Evolutionary conservation across 2,888 invertebrate genomes (phyloP).

Genomic region (Drosophila tripunctata): DNA sequence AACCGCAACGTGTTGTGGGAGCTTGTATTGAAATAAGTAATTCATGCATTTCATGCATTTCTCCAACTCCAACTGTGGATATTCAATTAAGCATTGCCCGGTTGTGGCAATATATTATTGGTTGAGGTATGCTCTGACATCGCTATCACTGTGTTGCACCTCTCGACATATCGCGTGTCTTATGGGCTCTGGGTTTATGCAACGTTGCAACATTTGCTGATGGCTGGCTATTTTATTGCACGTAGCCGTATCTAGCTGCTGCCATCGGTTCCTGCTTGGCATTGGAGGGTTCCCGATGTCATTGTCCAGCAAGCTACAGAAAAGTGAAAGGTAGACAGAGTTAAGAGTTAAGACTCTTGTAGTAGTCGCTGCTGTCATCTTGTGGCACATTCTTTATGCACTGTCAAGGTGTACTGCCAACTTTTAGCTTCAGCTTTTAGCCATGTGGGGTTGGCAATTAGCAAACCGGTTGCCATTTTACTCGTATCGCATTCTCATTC

Average conservation of each 20-base stretch:
- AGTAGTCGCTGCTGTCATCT: conserved; percentile 29
- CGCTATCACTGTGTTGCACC: conserved; percentile 15
- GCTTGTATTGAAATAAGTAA: conserved; percentile 30
- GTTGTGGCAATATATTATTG: neutral
- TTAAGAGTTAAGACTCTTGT: conserved; percentile 49
- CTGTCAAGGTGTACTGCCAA: conserved; percentile 66
- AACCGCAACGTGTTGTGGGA: conserved; percentile 38
- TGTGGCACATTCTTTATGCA: conserved; percentile 51
- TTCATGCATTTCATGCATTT: conserved; percentile 56
- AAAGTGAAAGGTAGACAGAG: conserved; percentile 76
- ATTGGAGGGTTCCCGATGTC: conserved; percentile 66
- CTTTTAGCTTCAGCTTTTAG: neutral
- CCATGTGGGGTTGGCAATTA: conserved; percentile 43
- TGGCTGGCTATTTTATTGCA: conserved; percentile 14
- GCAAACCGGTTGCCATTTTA: conserved; percentile 61
- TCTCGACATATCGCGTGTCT: conserved; percentile 62
- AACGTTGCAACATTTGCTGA: conserved; percentile 35
- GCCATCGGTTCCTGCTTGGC: conserved; percentile 77
- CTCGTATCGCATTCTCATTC: conserved; percentile 4
- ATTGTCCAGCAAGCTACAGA: conserved; percentile 2
- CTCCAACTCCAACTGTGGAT: conserved; percentile 41
- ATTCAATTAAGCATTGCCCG: conserved; percentile 64
- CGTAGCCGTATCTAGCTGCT: conserved; percentile 29
- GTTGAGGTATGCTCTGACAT: neutral
- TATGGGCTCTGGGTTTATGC: conserved; percentile 59